Evolutionary conservation across 2,797 vertebrate species (phyloP), one percentile per base, ranked within the genome.

Genomic region (Otolemur crassicaudatus): DNA sequence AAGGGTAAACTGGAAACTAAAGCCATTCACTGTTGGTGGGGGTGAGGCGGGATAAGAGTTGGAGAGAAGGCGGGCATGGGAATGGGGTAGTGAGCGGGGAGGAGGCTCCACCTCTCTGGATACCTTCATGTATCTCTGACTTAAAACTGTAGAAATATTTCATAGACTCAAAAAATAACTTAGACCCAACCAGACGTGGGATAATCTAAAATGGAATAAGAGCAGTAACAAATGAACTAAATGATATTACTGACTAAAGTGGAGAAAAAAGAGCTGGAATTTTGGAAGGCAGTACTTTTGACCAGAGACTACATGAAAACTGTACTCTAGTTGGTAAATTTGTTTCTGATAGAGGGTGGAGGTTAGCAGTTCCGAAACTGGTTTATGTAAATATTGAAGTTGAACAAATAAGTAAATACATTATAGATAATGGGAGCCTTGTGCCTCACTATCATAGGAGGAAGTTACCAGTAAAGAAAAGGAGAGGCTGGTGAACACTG

Each of bases 301-400:
- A 60, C 43, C 56, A 3, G n/a, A 67, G 10, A 56, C 27, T 56
- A 8, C 0, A 23, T 10, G 34, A 63, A 72, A 82, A 63, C 34
- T 19, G 3, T 40, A 69, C 7, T n/a, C 40, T 63, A 34, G 23
- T 65, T 87, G 49, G 14, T 73, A 31, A 73, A 29, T 76, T 82
- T 80, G 77, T 89, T 81, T 56, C n/a, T 65, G 34, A 13, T 37
- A 75, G 23, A 67, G 14, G 46, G 13, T 43, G 22, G 37, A 34
- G 7, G 14, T 31, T 43, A 90, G 31, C 69, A 77, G 19, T 93
- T 86, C 79, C 85, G 40, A 92, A 92, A 34, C 49, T 43, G 34
- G 40, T 37, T 61, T 60, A 27, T 82, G 27, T 34, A 31, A 29
- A 29, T 80, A 75, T 17, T 72, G 80, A 83, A 73, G 16, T 11